These are phyloP conservation scores for Dipodomys spectabilis DNA, from an alignment of 2,113 vertebrate genomes.

Conservation along the genomic window DNA sequence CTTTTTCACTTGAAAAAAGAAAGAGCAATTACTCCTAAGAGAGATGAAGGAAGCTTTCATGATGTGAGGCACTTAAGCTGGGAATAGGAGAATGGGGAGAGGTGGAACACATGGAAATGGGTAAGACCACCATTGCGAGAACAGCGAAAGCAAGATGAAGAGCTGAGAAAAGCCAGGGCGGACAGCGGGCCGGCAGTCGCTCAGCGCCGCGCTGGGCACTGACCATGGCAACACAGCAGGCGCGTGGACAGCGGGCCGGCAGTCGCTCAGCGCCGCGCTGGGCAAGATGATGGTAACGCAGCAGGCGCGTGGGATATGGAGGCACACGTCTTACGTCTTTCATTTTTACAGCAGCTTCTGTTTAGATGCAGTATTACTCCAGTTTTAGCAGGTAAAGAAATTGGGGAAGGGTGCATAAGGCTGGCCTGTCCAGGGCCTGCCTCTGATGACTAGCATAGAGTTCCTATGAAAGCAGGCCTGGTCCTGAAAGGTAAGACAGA, in stretches of 20 bases:
- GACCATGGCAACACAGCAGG: neutral
- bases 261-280: too few species aligned
- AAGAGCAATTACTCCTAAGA: conserved; percentile 68
- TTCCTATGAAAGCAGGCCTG: neutral
- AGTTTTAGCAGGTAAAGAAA: conserved; percentile 8
- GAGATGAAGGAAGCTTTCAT: conserved; percentile 74
- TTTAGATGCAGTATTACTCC: neutral
- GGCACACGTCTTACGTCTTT: neutral
- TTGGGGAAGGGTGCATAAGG: neutral
- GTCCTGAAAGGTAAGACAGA: conserved; percentile 14
- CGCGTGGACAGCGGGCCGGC: neutral
- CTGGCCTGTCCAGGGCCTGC: neutral
- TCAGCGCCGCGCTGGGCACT: too few species aligned
- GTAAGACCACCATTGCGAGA: neutral
- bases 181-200: too few species aligned
- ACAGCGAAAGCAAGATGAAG: neutral
- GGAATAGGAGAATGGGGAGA: conserved; percentile 56
- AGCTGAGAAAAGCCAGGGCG: neutral
- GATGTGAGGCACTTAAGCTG: conserved; percentile 63
- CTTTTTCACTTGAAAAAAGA: conserved; percentile 61
- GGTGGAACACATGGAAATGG: conserved; percentile 58
- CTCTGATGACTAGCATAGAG: neutral
- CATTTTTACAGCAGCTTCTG: neutral
- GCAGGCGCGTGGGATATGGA: neutral
- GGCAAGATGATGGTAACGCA: too few species aligned